phyloP scores from a whole-genome alignment of 2,888 invertebrate species.

The Drosophila fungiperda region DNA sequence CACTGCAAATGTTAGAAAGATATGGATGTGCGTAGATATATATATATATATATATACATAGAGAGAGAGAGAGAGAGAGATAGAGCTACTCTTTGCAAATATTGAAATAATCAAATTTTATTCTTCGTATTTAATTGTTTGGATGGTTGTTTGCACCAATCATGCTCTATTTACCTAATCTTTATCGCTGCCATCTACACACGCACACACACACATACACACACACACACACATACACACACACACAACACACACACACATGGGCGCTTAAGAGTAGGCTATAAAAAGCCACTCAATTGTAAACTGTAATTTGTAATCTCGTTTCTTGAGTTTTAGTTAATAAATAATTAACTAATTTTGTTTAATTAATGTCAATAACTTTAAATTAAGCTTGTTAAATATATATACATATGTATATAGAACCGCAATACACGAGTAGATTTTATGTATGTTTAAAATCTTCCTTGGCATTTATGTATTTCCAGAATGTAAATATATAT shows the following conservation, averaged over 20 bases:
- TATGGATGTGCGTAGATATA: neutral
- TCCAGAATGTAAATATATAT: neutral
- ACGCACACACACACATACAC: neutral
- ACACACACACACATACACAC: neutral
- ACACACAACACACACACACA: neutral
- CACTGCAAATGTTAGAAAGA: constrained; percentile 7
- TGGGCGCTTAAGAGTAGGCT: neutral
- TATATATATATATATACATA: too few species aligned
- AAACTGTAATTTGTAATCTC: neutral
- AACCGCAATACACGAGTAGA: neutral
- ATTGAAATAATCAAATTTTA: constrained; percentile 76
- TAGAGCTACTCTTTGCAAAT: constrained; percentile 47
- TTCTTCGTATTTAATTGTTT: constrained; percentile 66
- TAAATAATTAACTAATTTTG: neutral
- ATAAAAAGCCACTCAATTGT: neutral
- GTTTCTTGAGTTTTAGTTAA: neutral
- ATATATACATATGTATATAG: neutral
- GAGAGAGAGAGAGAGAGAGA: neutral
- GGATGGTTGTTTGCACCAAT: constrained; percentile 46
- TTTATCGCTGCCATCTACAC: constrained; percentile 11
- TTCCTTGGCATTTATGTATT: neutral
- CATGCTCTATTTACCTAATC: constrained; percentile 27
- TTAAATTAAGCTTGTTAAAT: neutral
- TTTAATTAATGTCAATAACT: neutral
- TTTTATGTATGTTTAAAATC: neutral